A percentile compares a stretch with the other conserved stretches of the same genome.
These are phyloP conservation scores for Tridacna gigas DNA, from an alignment of 2,888 invertebrate genomes.

Conservation along the genomic window DNA sequence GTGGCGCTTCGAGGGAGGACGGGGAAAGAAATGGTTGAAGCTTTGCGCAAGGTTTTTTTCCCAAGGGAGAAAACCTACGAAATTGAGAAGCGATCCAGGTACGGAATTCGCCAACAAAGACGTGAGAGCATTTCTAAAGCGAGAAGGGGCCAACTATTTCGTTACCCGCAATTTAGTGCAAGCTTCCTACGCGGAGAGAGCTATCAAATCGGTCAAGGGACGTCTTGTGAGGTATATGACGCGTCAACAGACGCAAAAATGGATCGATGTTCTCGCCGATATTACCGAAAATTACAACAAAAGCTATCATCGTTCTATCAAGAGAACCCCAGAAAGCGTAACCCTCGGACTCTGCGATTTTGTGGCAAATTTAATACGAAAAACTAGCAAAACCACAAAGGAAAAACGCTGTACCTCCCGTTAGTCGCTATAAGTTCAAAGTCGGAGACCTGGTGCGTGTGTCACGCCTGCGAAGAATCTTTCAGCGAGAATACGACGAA, in stretches of 20 bases:
- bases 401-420: background rate
- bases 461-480: constrained; percentile 20
- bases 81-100: constrained; percentile 40
- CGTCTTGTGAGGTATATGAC: constrained; percentile 50
- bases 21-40: constrained; percentile 49
- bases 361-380: constrained; percentile 47
- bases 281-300: constrained; percentile 52
- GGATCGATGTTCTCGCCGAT: constrained; percentile 40
- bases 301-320: constrained; percentile 53
- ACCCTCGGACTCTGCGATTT: constrained; percentile 24
- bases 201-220: constrained; percentile 48
- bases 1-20: constrained; percentile 40
- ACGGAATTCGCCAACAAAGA: constrained; percentile 49
- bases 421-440: constrained; percentile 35
- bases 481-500: constrained; percentile 48
- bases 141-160: constrained; percentile 41
- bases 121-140: constrained; percentile 36
- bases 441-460: constrained; percentile 49
- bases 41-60: constrained; percentile 43
- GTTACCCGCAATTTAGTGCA: constrained; percentile 47
- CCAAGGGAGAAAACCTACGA: constrained; percentile 36
- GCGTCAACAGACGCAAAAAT: constrained; percentile 43
- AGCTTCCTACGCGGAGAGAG: constrained; percentile 43
- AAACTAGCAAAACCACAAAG: constrained; percentile 1
- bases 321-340: constrained; percentile 45